Percentiles rank a stretch among this genome's conserved stretches.
These are phyloP conservation scores for Vulpes vulpes DNA, from an alignment of 2,113 vertebrate genomes.

Conservation along the genomic window DNA sequence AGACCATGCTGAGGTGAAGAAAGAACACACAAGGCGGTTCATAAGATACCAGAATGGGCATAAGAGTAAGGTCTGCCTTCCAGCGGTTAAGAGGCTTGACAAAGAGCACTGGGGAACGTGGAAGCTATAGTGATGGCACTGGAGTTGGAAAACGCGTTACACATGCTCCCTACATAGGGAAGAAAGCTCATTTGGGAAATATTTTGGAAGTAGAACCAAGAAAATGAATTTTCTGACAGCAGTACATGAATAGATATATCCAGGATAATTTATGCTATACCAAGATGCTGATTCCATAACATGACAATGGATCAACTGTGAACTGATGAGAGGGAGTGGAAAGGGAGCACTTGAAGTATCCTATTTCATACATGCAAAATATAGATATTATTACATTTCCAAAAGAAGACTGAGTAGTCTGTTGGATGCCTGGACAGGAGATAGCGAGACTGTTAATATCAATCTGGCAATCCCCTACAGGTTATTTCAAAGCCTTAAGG, in stretches of 20 bases:
- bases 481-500: neutral
- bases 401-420: neutral
- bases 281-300: neutral
- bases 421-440: neutral
- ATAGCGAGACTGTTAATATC: neutral
- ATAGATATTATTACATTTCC: neutral
- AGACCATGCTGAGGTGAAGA: too few relatives aligned
- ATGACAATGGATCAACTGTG: neutral
- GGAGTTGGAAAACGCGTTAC: too few relatives aligned
- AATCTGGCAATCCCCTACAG: neutral
- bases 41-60: too few relatives aligned
- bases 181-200: neutral
- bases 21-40: too few relatives aligned
- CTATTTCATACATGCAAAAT: neutral
- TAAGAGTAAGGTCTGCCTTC: too few relatives aligned
- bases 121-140: too few relatives aligned
- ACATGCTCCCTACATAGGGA: neutral
- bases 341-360: neutral
- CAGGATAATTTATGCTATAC: neutral
- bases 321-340: fast-evolving
- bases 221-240: neutral
- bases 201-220: neutral
- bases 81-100: too few relatives aligned
- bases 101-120: too few relatives aligned
- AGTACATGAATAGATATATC: neutral